phyloP scores from a whole-genome alignment of 2,888 invertebrate genomes.

The Tyria jacobaeae region DNA sequence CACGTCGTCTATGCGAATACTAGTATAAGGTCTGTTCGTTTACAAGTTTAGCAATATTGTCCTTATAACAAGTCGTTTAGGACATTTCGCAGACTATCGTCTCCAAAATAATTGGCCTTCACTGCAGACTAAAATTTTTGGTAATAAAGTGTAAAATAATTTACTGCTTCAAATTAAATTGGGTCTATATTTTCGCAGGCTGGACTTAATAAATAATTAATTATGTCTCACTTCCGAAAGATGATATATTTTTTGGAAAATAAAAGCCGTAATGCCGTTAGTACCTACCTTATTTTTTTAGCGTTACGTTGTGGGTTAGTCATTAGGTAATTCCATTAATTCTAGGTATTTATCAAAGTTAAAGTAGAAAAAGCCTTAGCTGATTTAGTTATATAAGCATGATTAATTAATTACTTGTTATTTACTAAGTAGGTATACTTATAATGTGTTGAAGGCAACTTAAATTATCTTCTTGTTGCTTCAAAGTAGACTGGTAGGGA shows the following conservation, averaged over 20 bases:
- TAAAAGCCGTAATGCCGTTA: too few relatives aligned
- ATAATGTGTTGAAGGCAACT: too few relatives aligned
- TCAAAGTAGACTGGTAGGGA: too few relatives aligned
- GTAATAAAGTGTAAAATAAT: conserved; percentile 14
- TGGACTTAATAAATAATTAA: conserved; percentile 16
- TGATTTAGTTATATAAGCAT: too few relatives aligned
- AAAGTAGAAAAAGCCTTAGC: too few relatives aligned
- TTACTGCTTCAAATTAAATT: conserved; percentile 11
- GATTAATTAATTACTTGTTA: too few relatives aligned
- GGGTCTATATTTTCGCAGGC: conserved; percentile 12
- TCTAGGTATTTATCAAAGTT: background rate
- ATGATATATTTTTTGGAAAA: conserved; percentile 1
- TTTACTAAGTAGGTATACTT: too few relatives aligned
- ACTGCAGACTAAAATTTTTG: conserved; percentile 24
- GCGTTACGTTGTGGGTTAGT: background rate
- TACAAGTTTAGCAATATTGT: conserved; percentile 18
- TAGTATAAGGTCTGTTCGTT: conserved; percentile 37
- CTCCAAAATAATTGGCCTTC: conserved; percentile 26
- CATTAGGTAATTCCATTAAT: background rate
- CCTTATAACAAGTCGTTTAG: conserved; percentile 29
- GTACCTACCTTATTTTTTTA: background rate
- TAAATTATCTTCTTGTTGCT: too few relatives aligned
- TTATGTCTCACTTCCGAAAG: conserved; percentile 9
- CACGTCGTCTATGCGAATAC: conserved; percentile 43
- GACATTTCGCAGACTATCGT: conserved; percentile 25